phyloP scores from a whole-genome alignment of 2,888 invertebrate species.

The Pachycephus smyrnensis region DNA sequence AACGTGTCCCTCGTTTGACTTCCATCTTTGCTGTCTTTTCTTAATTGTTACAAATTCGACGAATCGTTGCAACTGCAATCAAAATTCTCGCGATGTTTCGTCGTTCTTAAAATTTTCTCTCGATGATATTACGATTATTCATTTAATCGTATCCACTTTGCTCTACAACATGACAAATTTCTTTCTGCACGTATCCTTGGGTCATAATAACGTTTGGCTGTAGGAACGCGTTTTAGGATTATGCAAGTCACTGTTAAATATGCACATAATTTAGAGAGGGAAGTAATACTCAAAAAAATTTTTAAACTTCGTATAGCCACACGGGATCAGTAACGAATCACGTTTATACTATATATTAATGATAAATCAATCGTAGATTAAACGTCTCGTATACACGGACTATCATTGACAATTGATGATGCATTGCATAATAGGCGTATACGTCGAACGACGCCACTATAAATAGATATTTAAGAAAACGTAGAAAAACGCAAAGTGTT shows the following conservation, averaged over 20 bases:
- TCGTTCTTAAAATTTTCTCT: neutral
- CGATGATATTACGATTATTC: neutral
- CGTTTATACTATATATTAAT: neutral
- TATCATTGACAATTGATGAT: slow-evolving; percentile 8
- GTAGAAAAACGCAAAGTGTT: slow-evolving; percentile 8
- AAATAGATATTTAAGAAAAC: slow-evolving; percentile 19
- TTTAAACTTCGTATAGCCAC: neutral
- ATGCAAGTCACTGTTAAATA: neutral
- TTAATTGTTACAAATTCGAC: neutral
- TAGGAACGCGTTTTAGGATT: neutral
- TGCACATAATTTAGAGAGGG: neutral
- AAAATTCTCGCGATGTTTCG: neutral
- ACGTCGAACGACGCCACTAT: slow-evolving; percentile 4
- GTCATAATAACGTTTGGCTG: neutral
- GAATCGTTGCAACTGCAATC: neutral
- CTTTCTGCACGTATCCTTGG: neutral
- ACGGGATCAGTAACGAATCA: neutral
- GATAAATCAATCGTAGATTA: slow-evolving; percentile 4
- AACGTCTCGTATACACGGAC: slow-evolving; percentile 14
- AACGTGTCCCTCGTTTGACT: neutral
- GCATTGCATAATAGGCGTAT: neutral
- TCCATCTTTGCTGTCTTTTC: neutral
- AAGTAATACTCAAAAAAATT: neutral
- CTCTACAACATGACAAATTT: neutral
- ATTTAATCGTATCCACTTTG: neutral